A percentile compares a stretch with the other conserved stretches of the same genome.
These are phyloP conservation scores for Carassius gibelio DNA, from an alignment of 2,113 vertebrate genomes.

Conservation along the genomic window DNA sequence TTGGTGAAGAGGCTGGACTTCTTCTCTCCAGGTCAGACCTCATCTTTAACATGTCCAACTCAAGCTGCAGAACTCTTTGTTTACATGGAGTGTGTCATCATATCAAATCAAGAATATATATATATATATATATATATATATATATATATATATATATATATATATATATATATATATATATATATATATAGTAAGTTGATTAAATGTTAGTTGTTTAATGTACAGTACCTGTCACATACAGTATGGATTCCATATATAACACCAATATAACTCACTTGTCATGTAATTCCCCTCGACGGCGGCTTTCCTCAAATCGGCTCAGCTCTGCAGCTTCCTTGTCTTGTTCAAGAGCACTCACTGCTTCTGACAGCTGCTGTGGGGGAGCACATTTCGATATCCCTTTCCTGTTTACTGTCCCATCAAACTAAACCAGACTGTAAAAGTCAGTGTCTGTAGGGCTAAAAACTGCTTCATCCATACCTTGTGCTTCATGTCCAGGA, in stretches of 20 bases:
- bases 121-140: no score
- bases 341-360: conserved; percentile 59
- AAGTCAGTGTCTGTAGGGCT: background rate
- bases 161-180: no score
- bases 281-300: conserved; percentile 61
- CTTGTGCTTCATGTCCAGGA: conserved; percentile 71
- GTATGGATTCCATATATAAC: background rate
- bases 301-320: conserved; percentile 62
- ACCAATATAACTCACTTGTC: conserved; percentile 69
- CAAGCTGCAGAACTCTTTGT: conserved; percentile 72
- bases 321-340: conserved; percentile 64
- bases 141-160: no score
- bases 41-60: conserved; percentile 72
- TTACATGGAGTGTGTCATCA: conserved; percentile 12
- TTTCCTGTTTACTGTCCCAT: background rate
- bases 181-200: background rate
- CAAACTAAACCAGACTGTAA: background rate
- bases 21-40: conserved; percentile 60
- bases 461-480: conserved; percentile 45
- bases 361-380: conserved; percentile 67
- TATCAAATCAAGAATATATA: background rate
- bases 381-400: background rate
- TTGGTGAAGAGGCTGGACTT: background rate
- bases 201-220: background rate
- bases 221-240: background rate